phyloP scores from a whole-genome alignment of 1,140 invertebrate genomes.

The Drosophila grimshawi region DNA sequence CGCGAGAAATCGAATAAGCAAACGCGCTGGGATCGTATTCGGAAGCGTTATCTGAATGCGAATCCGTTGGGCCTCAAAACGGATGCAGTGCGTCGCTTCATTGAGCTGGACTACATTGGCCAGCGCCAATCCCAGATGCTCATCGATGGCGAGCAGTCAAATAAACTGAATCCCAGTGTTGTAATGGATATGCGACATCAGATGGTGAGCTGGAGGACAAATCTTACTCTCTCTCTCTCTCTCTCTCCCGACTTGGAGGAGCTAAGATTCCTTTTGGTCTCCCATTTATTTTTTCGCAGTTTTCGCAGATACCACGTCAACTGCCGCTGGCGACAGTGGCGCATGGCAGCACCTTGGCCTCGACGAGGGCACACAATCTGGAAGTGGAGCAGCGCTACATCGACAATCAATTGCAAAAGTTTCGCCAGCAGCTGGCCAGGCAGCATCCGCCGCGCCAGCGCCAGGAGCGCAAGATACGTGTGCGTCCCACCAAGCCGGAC shows the following conservation, averaged over 20 bases:
- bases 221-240: too few relatives aligned
- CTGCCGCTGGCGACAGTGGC: constrained; percentile 68
- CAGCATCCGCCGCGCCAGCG: constrained; percentile 50
- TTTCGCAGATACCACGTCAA: constrained; percentile 67
- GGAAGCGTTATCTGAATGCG: constrained; percentile 62
- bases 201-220: constrained; percentile 57
- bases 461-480: constrained; percentile 17
- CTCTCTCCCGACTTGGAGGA: background rate
- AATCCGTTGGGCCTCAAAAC: constrained; percentile 63
- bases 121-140: constrained; percentile 54
- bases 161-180: constrained; percentile 66
- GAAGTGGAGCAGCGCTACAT: constrained; percentile 78
- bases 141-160: constrained; percentile 63
- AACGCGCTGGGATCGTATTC: constrained; percentile 81
- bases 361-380: constrained; percentile 67
- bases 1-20: constrained; percentile 79
- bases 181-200: constrained; percentile 83
- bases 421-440: constrained; percentile 74
- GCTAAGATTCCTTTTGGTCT: background rate
- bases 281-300: constrained; percentile 38
- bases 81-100: constrained; percentile 72
- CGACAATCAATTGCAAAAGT: constrained; percentile 75
- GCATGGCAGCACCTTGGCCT: constrained; percentile 52
- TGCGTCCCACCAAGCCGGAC: constrained; percentile 65
- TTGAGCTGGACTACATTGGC: constrained; percentile 73